Evolutionary conservation across 2,888 invertebrate species (phyloP).

Genomic region (Lasioglossum pauxillum): DNA sequence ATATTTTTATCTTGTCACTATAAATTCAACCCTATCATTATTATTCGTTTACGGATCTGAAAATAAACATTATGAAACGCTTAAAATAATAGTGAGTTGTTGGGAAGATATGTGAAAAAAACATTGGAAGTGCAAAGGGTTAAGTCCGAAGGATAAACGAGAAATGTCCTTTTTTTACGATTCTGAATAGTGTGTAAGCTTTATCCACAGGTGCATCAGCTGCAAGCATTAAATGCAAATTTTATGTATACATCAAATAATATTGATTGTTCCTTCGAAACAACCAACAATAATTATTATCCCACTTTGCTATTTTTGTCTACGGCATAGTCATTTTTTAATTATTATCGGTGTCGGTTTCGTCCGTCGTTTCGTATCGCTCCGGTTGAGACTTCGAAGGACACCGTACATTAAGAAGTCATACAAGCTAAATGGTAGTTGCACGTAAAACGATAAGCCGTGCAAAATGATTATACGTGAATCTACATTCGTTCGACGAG

Average conservation of each 20-base stretch:
- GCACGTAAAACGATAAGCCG: not conserved
- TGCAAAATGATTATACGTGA: not conserved
- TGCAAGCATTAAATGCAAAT: not conserved
- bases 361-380: not conserved
- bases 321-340: not conserved
- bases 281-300: not conserved
- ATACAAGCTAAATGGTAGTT: not conserved
- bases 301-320: not conserved
- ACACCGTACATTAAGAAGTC: not conserved
- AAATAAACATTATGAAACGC: not conserved
- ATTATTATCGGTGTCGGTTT: not conserved
- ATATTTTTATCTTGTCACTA: too few relatives aligned
- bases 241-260: not conserved
- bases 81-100: not conserved
- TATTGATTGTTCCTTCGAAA: not conserved
- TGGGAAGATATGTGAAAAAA: not conserved
- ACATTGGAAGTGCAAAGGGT: not conserved
- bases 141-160: not conserved
- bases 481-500: not conserved
- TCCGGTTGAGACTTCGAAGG: not conserved
- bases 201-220: not conserved
- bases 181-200: not conserved
- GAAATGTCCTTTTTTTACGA: not conserved
- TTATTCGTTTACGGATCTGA: too few relatives aligned
- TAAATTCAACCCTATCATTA: too few relatives aligned